Percentiles rank a stretch among this genome's conserved stretches.
Evolutionary conservation across 2,113 vertebrate genomes (phyloP).

Genomic region (Ibidorhyncha struthersii): DNA sequence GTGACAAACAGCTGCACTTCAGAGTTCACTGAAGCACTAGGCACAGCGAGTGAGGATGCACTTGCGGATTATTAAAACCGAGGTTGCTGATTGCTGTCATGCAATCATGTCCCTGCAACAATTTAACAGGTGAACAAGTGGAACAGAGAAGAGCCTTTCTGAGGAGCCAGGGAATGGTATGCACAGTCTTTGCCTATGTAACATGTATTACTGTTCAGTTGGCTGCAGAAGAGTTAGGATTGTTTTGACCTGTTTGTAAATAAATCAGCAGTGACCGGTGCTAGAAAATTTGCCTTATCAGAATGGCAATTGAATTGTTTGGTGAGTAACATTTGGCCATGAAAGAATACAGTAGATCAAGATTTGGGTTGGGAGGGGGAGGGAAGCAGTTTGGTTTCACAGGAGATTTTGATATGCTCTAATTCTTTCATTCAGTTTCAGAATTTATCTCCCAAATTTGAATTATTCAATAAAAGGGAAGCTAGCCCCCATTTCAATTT

Average conservation of each 20-base stretch:
- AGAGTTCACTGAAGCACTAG: background rate
- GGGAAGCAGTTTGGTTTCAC: background rate
- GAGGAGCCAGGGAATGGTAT: background rate
- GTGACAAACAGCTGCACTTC: background rate
- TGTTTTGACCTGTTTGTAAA: background rate
- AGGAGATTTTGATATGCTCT: background rate
- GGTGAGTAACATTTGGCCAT: background rate
- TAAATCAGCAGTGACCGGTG: background rate
- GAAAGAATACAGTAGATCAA: background rate
- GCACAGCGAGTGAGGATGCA: background rate
- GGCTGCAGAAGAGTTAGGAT: background rate
- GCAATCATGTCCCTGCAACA: background rate
- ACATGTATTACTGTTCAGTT: background rate
- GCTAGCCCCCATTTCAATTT: background rate
- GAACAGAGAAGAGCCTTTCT: background rate
- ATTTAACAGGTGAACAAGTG: background rate
- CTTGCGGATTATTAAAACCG: background rate
- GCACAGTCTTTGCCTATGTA: background rate
- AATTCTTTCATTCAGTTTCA: background rate
- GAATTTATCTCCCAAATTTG: background rate
- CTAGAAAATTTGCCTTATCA: background rate
- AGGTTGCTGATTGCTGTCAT: background rate
- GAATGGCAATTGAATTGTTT: background rate
- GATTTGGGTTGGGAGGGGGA: background rate
- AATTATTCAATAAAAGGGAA: background rate